Percentiles rank a stretch among this genome's conserved stretches.
These are phyloP conservation scores for Tryphoninae sp. DNA, from an alignment of 2,888 invertebrate genomes.

Conservation along the genomic window DNA sequence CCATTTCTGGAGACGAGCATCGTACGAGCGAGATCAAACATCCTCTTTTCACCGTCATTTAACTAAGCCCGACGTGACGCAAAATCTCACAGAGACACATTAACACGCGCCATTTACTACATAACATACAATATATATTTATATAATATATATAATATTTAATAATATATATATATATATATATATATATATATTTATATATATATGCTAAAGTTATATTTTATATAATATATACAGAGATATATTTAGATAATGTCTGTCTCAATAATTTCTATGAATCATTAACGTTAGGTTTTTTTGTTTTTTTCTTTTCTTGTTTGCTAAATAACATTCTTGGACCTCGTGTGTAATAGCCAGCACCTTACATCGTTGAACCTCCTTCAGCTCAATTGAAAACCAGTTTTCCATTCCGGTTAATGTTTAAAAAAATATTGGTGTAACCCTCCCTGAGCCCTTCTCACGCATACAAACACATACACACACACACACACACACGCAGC, in stretches of 20 bases:
- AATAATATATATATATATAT: slow-evolving; percentile 73
- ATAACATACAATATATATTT: slow-evolving; percentile 80
- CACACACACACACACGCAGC: background rate
- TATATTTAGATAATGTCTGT: slow-evolving; percentile 74
- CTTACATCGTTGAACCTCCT: slow-evolving; percentile 75
- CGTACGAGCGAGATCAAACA: slow-evolving; percentile 43
- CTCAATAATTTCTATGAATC: slow-evolving; percentile 77
- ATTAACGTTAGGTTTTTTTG: slow-evolving; percentile 75
- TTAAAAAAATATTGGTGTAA: slow-evolving; percentile 79
- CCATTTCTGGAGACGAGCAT: slow-evolving; percentile 25
- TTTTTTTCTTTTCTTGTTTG: slow-evolving; percentile 57
- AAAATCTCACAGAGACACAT: slow-evolving; percentile 79
- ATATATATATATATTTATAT: slow-evolving; percentile 73
- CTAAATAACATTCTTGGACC: slow-evolving; percentile 81
- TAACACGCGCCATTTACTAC: slow-evolving; percentile 79
- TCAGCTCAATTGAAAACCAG: slow-evolving; percentile 71
- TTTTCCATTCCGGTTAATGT: slow-evolving; percentile 70
- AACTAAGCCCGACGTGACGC: slow-evolving; percentile 69
- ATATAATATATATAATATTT: slow-evolving; percentile 75
- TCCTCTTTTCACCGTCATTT: slow-evolving; percentile 38
- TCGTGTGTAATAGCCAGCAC: slow-evolving; percentile 80
- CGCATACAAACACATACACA: too few species aligned
- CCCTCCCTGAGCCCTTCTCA: slow-evolving; percentile 76
- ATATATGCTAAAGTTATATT: slow-evolving; percentile 71
- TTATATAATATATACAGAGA: slow-evolving; percentile 76